phyloP scores from a whole-genome alignment of 2,797 vertebrate species.

The Sebastes oblongus region DNA sequence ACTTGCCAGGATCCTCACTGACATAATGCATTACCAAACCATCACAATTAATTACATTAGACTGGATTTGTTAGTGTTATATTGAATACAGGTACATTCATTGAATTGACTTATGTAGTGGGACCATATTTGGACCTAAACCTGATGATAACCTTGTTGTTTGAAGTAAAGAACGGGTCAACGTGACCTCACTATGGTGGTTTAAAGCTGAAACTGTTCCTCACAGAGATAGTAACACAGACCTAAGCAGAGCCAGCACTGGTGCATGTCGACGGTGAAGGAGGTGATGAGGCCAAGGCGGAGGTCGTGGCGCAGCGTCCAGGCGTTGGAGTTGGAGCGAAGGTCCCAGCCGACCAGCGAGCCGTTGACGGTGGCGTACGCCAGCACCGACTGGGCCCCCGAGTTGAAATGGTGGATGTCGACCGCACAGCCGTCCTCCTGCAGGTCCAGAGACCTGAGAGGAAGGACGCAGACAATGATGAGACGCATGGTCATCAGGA shows the following conservation, averaged over 20 bases:
- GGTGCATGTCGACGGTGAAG: slow-evolving; percentile 96
- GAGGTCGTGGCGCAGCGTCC: slow-evolving; percentile 93
- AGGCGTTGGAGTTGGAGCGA: slow-evolving; percentile 90
- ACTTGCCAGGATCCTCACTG: not conserved
- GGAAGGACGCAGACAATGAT: not conserved
- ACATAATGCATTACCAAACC: not conserved
- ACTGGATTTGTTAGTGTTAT: no score
- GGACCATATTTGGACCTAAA: not conserved
- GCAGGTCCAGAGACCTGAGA: slow-evolving; percentile 88
- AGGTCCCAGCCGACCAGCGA: slow-evolving; percentile 97
- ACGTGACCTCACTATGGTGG: not conserved
- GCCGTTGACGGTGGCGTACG: slow-evolving; percentile 96
- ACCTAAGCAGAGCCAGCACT: slow-evolving; percentile 98
- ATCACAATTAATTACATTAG: not conserved
- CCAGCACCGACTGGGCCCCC: slow-evolving; percentile 92
- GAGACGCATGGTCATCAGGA: accelerated
- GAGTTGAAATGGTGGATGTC: slow-evolving; percentile 98
- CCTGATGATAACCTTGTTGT: not conserved
- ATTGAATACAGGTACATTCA: no score
- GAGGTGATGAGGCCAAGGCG: slow-evolving; percentile 97
- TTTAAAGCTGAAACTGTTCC: not conserved
- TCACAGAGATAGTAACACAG: not conserved
- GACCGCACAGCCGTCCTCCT: slow-evolving; percentile 93
- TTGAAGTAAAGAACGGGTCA: no score
- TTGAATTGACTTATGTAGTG: no score